A percentile compares a stretch with the other conserved stretches of the same genome.
phyloP scores from a whole-genome alignment of 2,113 vertebrate species.

The Lichenostomus cassidix region DNA sequence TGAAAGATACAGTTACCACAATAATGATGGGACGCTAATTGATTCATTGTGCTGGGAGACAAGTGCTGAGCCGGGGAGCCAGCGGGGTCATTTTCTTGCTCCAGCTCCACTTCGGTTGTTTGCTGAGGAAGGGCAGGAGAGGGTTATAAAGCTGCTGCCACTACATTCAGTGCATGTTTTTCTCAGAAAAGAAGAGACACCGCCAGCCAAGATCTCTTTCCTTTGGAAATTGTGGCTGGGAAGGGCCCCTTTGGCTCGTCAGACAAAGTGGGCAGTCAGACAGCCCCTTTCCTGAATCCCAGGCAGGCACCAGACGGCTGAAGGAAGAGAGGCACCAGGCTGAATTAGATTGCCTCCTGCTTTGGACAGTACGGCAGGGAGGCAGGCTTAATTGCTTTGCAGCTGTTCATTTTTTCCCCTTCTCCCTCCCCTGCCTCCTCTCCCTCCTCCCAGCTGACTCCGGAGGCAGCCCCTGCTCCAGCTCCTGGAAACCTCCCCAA shows the following conservation, averaged over 20 bases:
- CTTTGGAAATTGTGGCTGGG: conserved; percentile 64
- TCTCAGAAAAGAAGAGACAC: conserved; percentile 49
- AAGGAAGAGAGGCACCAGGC: conserved; percentile 74
- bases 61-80: neutral
- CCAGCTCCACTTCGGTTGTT: conserved; percentile 32
- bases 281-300: conserved; percentile 65
- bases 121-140: conserved; percentile 61
- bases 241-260: conserved; percentile 56
- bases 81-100: conserved; percentile 8
- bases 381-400: conserved; percentile 58
- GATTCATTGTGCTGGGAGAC: conserved; percentile 54
- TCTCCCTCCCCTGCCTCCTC: neutral
- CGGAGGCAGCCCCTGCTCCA: neutral
- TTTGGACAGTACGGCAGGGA: conserved; percentile 53
- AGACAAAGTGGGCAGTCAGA: conserved; percentile 69
- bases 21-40: conserved; percentile 22
- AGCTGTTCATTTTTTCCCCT: conserved; percentile 59
- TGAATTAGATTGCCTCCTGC: conserved; percentile 66
- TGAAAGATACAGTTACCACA: conserved; percentile 47
- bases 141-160: conserved; percentile 46
- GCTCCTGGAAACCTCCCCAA: neutral
- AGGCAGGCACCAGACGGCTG: conserved; percentile 72
- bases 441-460: neutral
- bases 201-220: conserved; percentile 58
- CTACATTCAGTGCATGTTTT: conserved; percentile 37